Base-by-base conservation (phyloP, 53 echinoderm and acorn worm species). In the Patiria pectinifera region DNA sequence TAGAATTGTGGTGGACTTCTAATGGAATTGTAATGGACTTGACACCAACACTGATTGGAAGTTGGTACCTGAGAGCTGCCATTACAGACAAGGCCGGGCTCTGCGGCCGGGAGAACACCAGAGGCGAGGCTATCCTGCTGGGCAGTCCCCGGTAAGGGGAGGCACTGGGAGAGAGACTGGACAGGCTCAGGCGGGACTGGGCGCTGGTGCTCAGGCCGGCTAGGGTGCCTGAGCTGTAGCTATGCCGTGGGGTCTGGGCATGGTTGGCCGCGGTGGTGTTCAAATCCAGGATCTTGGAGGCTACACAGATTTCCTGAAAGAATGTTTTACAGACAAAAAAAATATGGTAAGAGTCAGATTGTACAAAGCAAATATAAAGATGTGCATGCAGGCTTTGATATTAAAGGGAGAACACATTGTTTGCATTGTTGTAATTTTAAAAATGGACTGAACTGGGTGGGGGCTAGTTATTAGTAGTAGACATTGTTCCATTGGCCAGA, bases 131-230 rank as follows among this genome's bases (percentile, higher is more conserved):
- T 8, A 88, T 79, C 62, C 96, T 81, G 75, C 95, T 95, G 8
- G 95, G 78, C 9, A 90, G 82, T 23, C 93, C 92, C 24, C 93
- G 83, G 35, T 94, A 94, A 4, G 96, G 95, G 0, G 98, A 95
- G 24, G 77, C 91, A 48, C 87, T 85, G 14, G 96, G 95, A 0
- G 94, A 96, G 26, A 94, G 23, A 79, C 94, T 95, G 77, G 94
- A 94, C 89, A 92, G 88, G 76, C 96, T 98, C 4, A 98, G 94
- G n/a, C 94, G 93, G 8, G 98, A 98, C 71, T 98, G 98, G 81
- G 96, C 96, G 78, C 97, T 96, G 25, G 94, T 82, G 83, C 95
- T 98, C 22, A 98, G 94, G 16, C 96, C 95, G 6, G 95, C 96
- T 43, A 96, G 94, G 2, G 93, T 87, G 48, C 96, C 93, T 4